phyloP scores from a whole-genome alignment of 2,113 vertebrate genomes.

The Rhinopithecus roxellana region DNA sequence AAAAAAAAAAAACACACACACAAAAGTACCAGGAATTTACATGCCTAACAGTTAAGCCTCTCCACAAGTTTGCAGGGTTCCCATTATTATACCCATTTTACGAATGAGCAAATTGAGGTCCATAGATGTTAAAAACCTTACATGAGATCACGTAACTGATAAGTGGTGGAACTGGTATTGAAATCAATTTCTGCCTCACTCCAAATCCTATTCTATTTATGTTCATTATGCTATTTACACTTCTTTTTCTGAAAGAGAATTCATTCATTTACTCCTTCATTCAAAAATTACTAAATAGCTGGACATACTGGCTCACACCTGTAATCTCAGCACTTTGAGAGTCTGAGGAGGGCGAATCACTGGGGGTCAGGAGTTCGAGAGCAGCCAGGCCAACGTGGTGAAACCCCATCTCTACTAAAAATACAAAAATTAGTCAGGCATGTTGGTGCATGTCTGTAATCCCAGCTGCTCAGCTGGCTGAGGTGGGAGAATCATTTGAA shows the following conservation, averaged over 20 bases:
- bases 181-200: not conserved
- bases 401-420: too few species aligned
- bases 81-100: not conserved
- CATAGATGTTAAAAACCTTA: not conserved
- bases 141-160: not conserved
- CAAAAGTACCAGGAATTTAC: not conserved
- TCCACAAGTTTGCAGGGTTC: not conserved
- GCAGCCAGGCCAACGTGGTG: too few species aligned
- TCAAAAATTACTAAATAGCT: not conserved
- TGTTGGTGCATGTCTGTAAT: too few species aligned
- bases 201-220: not conserved
- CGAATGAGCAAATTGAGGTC: not conserved
- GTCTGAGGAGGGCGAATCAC: too few species aligned
- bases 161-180: not conserved
- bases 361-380: too few species aligned
- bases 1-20: too few species aligned
- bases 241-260: not conserved
- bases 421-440: too few species aligned
- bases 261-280: not conserved
- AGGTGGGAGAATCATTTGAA: too few species aligned
- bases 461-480: too few species aligned
- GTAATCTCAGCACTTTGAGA: too few species aligned
- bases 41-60: not conserved
- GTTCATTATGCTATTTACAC: not conserved
- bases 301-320: too few species aligned